Conservation (phyloP, 2,888 invertebrate genomes). For the Drosophila testacea region DNA sequence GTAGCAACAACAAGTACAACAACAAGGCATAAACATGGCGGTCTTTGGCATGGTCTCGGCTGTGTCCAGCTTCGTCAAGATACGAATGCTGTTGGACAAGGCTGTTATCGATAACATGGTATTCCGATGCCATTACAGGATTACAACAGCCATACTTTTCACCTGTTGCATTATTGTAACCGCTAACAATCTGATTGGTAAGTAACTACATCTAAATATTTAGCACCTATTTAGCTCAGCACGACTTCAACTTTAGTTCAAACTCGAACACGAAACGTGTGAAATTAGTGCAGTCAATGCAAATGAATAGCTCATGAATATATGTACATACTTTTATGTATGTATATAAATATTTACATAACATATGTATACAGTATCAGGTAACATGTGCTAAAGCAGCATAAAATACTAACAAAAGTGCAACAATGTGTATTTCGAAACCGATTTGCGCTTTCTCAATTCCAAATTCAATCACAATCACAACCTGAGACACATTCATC, state of each 20-base stretch:
- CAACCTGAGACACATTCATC: slow-evolving; percentile 56
- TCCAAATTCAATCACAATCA: slow-evolving; percentile 7
- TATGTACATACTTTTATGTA: background rate
- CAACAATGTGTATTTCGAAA: slow-evolving; percentile 39
- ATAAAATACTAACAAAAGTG: slow-evolving; percentile 24
- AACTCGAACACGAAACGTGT: slow-evolving; percentile 18
- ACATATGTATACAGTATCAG: slow-evolving; percentile 40
- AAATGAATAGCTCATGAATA: slow-evolving; percentile 38
- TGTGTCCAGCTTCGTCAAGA: slow-evolving; percentile 95
- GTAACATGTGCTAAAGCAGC: slow-evolving; percentile 48
- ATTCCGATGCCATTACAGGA: slow-evolving; percentile 94
- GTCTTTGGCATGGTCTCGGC: slow-evolving; percentile 94
- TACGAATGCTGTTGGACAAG: slow-evolving; percentile 94
- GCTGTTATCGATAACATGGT: slow-evolving; percentile 96
- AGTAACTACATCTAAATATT: slow-evolving; percentile 84
- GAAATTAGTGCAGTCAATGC: slow-evolving; percentile 57
- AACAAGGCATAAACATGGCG: slow-evolving; percentile 87
- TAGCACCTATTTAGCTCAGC: slow-evolving; percentile 32
- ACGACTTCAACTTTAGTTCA: slow-evolving; percentile 2
- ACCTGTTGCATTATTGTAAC: slow-evolving; percentile 94
- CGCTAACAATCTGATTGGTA: slow-evolving; percentile 95
- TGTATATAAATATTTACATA: slow-evolving; percentile 25
- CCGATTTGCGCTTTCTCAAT: slow-evolving; percentile 51
- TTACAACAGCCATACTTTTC: slow-evolving; percentile 94
- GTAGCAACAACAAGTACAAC: slow-evolving; percentile 15